These are phyloP conservation scores for Suricata suricatta DNA, from an alignment of 2,113 vertebrate species.

Conservation along the genomic window DNA sequence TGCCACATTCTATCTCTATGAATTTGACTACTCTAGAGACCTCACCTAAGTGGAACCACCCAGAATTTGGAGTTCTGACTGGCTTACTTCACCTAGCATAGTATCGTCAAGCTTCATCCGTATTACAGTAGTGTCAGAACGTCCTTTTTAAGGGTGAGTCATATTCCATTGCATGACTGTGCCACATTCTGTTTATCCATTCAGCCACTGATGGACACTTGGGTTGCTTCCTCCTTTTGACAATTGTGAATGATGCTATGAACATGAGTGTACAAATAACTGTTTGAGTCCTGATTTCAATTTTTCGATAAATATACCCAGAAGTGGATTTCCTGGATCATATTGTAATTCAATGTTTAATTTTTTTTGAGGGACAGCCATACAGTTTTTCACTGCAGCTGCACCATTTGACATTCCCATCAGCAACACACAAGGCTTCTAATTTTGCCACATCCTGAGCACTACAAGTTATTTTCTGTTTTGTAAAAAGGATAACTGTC, in stretches of 20 bases:
- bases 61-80: not conserved
- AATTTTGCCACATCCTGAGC: not conserved
- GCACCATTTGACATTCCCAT: not conserved
- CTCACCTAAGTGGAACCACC: not conserved
- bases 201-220: not conserved
- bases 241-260: not conserved
- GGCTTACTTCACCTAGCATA: not conserved
- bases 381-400: not conserved
- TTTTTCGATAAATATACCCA: not conserved
- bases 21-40: not conserved
- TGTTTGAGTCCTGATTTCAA: not conserved
- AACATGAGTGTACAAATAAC: not conserved
- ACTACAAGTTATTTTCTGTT: not conserved
- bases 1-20: not conserved
- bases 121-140: not conserved
- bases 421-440: not conserved
- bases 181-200: not conserved
- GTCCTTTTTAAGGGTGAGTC: not conserved
- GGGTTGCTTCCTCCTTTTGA: not conserved
- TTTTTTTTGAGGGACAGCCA: not conserved
- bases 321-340: not conserved
- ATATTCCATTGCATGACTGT: not conserved
- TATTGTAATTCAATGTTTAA: not conserved
- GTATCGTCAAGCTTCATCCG: not conserved
- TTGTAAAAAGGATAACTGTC: not conserved